A percentile compares a stretch with the other conserved stretches of the same genome.
These are phyloP conservation scores for Nesogale talazaci DNA, from an alignment of 2,113 vertebrate genomes.

Conservation along the genomic window DNA sequence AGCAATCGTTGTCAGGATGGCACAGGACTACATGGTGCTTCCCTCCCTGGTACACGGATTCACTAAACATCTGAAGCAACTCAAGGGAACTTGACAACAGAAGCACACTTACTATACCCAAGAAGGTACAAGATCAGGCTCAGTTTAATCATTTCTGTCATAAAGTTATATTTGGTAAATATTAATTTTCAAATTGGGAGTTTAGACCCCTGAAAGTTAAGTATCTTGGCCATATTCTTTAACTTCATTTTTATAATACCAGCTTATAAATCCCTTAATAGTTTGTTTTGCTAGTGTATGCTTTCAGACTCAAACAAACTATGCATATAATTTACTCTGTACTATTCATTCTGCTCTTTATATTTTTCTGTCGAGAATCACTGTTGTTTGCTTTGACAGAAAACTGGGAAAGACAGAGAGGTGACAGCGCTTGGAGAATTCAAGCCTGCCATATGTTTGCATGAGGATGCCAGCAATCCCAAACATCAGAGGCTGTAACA, in stretches of 20 bases:
- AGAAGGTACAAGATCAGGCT: background rate
- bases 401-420: constrained; percentile 56
- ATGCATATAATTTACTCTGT: constrained; percentile 26
- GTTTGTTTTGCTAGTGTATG: constrained; percentile 20
- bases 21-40: no score
- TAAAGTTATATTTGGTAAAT: background rate
- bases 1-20: no score
- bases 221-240: background rate
- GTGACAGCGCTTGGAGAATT: constrained; percentile 51
- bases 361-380: background rate
- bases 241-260: background rate
- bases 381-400: constrained; percentile 57
- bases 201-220: background rate
- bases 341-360: background rate
- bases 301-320: constrained; percentile 11
- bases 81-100: background rate
- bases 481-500: constrained; percentile 45
- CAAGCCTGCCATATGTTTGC: constrained; percentile 64
- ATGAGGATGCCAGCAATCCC: constrained; percentile 55
- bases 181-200: background rate
- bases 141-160: background rate
- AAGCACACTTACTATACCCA: background rate
- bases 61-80: no score
- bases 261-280: background rate
- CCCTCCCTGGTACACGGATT: no score